Base-by-base conservation (phyloP, 2,113 vertebrate genomes). In the Lamprotornis superbus region DNA sequence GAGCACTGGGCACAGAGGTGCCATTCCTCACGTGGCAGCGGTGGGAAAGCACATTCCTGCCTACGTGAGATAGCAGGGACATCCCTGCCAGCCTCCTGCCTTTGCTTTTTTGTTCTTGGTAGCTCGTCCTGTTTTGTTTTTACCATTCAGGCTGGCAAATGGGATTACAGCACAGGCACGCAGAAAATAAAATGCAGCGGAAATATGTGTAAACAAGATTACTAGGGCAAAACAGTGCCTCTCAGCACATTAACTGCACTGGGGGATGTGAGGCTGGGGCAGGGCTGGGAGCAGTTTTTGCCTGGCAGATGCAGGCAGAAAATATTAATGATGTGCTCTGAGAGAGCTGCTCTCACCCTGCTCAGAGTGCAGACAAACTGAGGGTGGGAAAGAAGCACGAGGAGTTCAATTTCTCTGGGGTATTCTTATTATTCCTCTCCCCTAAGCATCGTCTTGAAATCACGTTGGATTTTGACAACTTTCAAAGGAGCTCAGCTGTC, bases 181-280 rank as follows among this genome's bases (percentile, higher is more conserved):
- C 59, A 93, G 87, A 75, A 90, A 94, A 79, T 53, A 92, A 87
- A 91, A 67, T 35, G 47, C 49, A 61, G 61, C 0, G 3, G 67
- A 76, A 89, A 85, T 5, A 3, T 7, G 37, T 35, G 46, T 82
- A 81, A 93, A 94, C 56, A 95, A 76, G 68, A 90, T 89, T 92
- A 83, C 15, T 39, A 30, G 39, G 63, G 21, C n/a, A 44, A 91
- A 78, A 35, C 33, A 86, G 65, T n/a, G 83, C 86, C 35, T 42
- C 40, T 94, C 59, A 89, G 73, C 70, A 88, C 40, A 37, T 60
- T 24, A 61, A 23, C 55, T 69, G 67, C 46, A 6, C 50, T 46
- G 74, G 59, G 44, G 37, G 33, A 33, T 3, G 19, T 20, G 17
- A 69, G 92, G 74, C 84, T 93, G 83, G 52, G 81, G 57, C 28